These are phyloP conservation scores for Megalonaias nervosa DNA, from an alignment of 1,140 invertebrate species.

Conservation along the genomic window DNA sequence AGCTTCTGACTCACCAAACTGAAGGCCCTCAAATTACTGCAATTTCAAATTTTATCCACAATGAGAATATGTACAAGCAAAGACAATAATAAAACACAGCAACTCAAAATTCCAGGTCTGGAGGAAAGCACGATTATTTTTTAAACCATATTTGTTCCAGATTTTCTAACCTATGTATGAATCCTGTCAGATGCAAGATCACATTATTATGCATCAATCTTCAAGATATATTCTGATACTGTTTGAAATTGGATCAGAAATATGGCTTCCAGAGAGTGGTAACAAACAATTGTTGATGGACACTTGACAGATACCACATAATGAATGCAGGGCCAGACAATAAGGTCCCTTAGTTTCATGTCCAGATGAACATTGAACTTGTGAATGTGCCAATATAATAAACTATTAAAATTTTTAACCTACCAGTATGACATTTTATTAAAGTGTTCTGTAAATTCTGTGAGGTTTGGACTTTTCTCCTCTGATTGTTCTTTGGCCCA, in stretches of 20 bases:
- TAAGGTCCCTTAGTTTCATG: not conserved
- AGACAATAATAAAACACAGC: too few species aligned
- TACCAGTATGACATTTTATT: slow-evolving; percentile 99
- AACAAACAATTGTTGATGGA: not conserved
- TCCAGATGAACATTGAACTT: not conserved
- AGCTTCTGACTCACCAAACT: too few species aligned
- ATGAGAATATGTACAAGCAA: too few species aligned
- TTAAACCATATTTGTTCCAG: too few species aligned
- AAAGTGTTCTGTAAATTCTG: slow-evolving; percentile 98
- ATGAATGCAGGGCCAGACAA: not conserved
- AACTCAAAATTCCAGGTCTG: too few species aligned
- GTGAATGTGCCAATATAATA: not conserved
- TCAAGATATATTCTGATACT: not conserved
- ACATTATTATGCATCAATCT: not conserved
- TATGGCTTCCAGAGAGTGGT: too few species aligned
- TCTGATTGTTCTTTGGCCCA: slow-evolving; percentile 99
- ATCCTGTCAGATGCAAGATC: too few species aligned
- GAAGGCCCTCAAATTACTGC: too few species aligned
- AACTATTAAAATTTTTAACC: slow-evolving; percentile 5
- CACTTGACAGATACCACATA: not conserved
- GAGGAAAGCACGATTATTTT: too few species aligned
- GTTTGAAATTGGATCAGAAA: too few species aligned
- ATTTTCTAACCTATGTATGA: too few species aligned
- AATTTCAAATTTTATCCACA: too few species aligned
- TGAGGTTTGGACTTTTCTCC: slow-evolving; percentile 96